These are phyloP conservation scores for cat (Felis catus) DNA, from an alignment of 2,113 vertebrate species.

Conservation along the genomic window F.catus_Fca126_mat1.0 CM031421.1:27832001-27832500, in stretches of 20 bases:
- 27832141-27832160: no score
- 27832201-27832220: rapidly evolving
- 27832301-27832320: background rate
- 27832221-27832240: background rate
- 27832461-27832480: background rate
- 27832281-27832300: background rate
- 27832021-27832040: background rate
- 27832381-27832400: rapidly evolving
- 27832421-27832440: background rate
- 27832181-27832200: background rate
- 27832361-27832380: background rate
- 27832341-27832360: background rate
- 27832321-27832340: background rate
- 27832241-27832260: background rate
- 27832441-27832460: background rate
- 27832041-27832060: background rate
- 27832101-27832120: background rate
- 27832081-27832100: background rate
- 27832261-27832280: background rate
- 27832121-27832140: background rate
- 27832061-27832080: background rate
- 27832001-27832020: background rate
- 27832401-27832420: background rate
- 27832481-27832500: background rate
- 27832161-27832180: background rate